phyloP scores from a whole-genome alignment of 2,888 invertebrate species.

The Tetranychus truncatus region DNA sequence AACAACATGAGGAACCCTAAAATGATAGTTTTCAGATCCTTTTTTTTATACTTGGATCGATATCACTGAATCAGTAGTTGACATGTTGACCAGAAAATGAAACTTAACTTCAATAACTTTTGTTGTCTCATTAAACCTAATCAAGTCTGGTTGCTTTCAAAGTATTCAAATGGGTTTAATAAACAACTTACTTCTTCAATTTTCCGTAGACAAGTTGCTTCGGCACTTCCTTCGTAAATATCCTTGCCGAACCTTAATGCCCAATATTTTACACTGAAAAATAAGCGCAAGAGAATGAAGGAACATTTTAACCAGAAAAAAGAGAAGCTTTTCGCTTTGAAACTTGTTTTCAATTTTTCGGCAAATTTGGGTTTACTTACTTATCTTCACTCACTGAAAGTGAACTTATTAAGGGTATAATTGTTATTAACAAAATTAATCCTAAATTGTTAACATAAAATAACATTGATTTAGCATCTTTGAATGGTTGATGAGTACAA shows the following conservation, averaged over 20 bases:
- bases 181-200: slow-evolving; percentile 18
- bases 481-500: not conserved
- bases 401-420: not conserved
- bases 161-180: not conserved
- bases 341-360: no score
- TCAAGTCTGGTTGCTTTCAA: not conserved
- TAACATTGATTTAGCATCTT: not conserved
- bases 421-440: not conserved
- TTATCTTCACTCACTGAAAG: not conserved
- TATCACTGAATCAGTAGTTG: no score
- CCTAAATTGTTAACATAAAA: not conserved
- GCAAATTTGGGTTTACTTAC: not conserved
- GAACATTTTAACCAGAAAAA: no score
- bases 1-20: no score
- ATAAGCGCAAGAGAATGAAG: not conserved
- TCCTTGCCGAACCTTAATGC: slow-evolving; percentile 48
- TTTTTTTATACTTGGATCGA: no score
- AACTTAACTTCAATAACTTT: no score
- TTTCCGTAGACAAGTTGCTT: slow-evolving; percentile 25
- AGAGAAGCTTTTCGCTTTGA: no score
- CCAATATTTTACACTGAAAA: slow-evolving; percentile 53
- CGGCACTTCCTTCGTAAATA: slow-evolving; percentile 24
- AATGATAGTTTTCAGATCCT: no score
- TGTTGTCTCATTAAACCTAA: no score
- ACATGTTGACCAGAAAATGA: no score